Evolutionary conservation across 1,140 invertebrate genomes (phyloP).

Genomic region (Procambarus clarkii): DNA sequence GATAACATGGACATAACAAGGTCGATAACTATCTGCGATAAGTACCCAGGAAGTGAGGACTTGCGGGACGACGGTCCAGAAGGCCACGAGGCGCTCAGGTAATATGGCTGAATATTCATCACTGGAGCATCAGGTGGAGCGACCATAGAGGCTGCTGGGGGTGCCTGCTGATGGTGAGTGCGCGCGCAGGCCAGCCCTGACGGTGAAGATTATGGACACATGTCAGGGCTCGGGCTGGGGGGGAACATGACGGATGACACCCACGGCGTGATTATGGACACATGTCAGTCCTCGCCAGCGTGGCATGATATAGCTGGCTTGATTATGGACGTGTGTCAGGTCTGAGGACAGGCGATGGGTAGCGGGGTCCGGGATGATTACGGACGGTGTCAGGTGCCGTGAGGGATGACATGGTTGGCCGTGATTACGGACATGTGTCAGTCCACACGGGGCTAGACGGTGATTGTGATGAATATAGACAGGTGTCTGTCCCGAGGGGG

Average conservation of each 20-base stretch:
- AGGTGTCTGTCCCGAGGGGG: neutral
- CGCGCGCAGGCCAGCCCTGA: neutral
- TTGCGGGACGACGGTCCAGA: neutral
- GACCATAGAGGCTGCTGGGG: neutral
- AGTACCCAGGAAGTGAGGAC: constrained; percentile 27
- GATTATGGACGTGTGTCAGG: constrained; percentile 37
- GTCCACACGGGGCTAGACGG: neutral
- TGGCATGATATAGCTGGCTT: neutral
- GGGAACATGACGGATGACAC: constrained; percentile 10
- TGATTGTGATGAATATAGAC: neutral
- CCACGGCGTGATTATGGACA: constrained; percentile 2
- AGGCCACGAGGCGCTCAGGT: neutral
- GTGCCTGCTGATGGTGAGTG: neutral
- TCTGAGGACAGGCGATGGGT: neutral
- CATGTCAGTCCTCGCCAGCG: neutral
- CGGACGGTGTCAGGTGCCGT: neutral
- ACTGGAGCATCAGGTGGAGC: no score
- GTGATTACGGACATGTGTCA: neutral
- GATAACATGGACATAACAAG: constrained; percentile 26
- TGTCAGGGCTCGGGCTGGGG: constrained; percentile 12
- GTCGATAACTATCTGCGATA: constrained; percentile 36
- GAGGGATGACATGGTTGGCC: neutral
- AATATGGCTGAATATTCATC: constrained; percentile 5
- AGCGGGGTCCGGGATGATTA: neutral
- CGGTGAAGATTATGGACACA: neutral